Percentiles rank a stretch among this genome's conserved stretches.
phyloP scores from a whole-genome alignment of 2,888 invertebrate genomes.

The Agapostemon virescens region DNA sequence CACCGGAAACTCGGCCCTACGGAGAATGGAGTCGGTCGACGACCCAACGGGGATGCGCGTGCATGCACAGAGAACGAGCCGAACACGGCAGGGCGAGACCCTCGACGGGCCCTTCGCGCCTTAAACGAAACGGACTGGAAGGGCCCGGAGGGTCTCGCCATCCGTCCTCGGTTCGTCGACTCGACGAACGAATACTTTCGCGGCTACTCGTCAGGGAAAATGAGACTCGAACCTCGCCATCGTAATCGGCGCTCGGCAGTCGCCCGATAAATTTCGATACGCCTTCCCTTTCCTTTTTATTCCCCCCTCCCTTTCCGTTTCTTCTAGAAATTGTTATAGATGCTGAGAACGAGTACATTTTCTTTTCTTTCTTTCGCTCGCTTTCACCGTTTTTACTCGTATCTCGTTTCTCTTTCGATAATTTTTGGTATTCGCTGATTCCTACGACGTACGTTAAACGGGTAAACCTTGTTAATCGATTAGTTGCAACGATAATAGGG shows the following conservation, averaged over 20 bases:
- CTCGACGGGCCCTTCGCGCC: neutral
- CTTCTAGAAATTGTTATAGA: slow-evolving; percentile 4
- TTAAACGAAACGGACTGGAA: neutral
- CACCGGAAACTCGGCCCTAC: slow-evolving; percentile 1
- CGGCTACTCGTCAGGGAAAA: slow-evolving; percentile 21
- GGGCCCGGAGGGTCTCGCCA: slow-evolving; percentile 12
- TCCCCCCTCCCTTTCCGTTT: neutral
- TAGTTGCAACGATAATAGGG: slow-evolving; percentile 53
- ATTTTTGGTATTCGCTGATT: slow-evolving; percentile 30
- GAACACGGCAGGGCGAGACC: neutral
- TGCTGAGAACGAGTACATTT: neutral
- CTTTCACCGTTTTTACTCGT: too few species aligned
- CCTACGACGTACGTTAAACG: slow-evolving; percentile 47
- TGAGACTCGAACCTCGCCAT: slow-evolving; percentile 47
- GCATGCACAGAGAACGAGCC: slow-evolving; percentile 37
- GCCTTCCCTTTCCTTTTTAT: neutral
- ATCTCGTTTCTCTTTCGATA: slow-evolving; percentile 11
- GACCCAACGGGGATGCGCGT: slow-evolving; percentile 13
- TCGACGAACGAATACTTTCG: slow-evolving; percentile 5
- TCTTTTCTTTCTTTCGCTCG: neutral
- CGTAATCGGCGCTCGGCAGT: slow-evolving; percentile 63
- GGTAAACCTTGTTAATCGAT: slow-evolving; percentile 48
- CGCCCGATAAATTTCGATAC: neutral
- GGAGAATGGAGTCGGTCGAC: slow-evolving; percentile 11
- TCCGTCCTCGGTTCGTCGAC: neutral